A percentile compares a stretch with the other conserved stretches of the same genome.
Conservation (phyloP, 1,140 invertebrate species). For the Ips typographus region DNA sequence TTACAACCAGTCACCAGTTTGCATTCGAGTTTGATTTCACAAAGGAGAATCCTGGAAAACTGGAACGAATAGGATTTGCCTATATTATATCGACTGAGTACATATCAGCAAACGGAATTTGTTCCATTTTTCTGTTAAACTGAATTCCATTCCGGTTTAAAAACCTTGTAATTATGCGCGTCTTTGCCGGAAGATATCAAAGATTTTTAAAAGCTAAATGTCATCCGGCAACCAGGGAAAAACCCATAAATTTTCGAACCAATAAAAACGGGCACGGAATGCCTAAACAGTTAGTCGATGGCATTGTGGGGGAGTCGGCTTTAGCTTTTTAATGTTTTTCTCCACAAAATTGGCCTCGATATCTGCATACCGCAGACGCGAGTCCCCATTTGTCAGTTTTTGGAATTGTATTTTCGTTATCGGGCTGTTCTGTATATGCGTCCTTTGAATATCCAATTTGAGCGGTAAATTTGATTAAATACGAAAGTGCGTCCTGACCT, state of each 20-base stretch:
- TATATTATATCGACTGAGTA: constrained; percentile 11
- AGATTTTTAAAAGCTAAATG: background rate
- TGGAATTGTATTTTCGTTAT: constrained; percentile 20
- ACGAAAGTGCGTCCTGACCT: too few species aligned
- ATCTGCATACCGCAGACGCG: constrained; percentile 24
- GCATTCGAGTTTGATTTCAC: constrained; percentile 28
- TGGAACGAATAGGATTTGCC: constrained; percentile 20
- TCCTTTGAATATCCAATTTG: too few species aligned
- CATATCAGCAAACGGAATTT: background rate
- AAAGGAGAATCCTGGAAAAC: constrained; percentile 14
- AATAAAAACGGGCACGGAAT: constrained; percentile 18
- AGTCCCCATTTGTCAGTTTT: constrained; percentile 15
- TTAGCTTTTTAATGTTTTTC: constrained; percentile 16
- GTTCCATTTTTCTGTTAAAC: too few species aligned
- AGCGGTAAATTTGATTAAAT: too few species aligned
- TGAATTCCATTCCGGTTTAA: background rate
- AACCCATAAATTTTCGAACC: constrained; percentile 13
- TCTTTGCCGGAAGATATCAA: background rate
- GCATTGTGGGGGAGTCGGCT: constrained; percentile 6
- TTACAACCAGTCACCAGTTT: constrained; percentile 20
- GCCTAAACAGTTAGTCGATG: constrained; percentile 22
- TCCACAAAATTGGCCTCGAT: constrained; percentile 9
- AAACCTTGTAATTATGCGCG: background rate
- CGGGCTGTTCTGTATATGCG: background rate
- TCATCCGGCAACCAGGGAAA: background rate